Evolutionary conservation across 2,113 vertebrate genomes (phyloP).

Genomic region (Mesoclemmys tuberculata): DNA sequence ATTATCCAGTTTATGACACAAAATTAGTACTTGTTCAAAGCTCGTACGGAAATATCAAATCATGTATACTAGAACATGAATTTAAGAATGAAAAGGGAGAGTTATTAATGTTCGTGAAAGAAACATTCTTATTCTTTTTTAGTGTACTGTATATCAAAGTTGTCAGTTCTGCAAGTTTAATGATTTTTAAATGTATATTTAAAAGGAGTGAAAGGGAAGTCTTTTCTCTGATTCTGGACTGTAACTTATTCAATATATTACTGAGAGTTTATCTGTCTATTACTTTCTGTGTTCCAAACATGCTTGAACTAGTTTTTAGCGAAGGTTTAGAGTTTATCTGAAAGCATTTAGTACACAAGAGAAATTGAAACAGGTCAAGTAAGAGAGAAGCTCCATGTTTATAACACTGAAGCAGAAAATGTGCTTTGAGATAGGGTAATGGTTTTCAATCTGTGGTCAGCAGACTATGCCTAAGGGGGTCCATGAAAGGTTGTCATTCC

Average conservation of each 20-base stretch:
- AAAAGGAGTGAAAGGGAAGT: neutral
- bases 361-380: neutral
- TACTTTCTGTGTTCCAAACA: neutral
- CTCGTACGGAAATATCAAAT: neutral
- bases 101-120: neutral
- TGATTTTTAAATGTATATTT: neutral
- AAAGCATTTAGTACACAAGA: neutral
- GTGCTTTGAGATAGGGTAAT: neutral
- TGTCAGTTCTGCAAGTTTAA: neutral
- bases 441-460: no score
- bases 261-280: neutral
- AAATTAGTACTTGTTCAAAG: neutral
- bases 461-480: no score
- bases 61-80: rapidly evolving
- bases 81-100: neutral
- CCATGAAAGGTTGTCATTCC: no score
- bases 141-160: neutral
- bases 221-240: neutral
- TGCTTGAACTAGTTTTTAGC: neutral
- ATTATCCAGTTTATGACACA: neutral
- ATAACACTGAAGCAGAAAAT: neutral
- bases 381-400: neutral
- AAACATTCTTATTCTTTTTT: neutral
- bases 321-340: neutral
- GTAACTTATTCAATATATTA: neutral